These are phyloP conservation scores for Scaptomyza tumidula DNA, from an alignment of 2,888 invertebrate genomes.

Conservation along the genomic window DNA sequence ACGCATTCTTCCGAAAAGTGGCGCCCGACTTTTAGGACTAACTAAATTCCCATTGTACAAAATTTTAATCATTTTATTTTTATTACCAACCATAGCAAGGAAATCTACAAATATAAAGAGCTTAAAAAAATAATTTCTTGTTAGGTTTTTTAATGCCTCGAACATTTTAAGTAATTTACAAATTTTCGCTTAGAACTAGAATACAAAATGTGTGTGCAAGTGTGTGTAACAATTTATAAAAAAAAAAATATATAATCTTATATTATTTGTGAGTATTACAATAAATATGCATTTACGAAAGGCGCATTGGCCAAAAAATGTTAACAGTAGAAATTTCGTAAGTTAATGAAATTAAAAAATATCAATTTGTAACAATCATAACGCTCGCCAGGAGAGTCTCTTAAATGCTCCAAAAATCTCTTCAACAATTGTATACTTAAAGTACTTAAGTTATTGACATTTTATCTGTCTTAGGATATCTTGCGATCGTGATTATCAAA, in stretches of 20 bases:
- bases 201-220: constrained; percentile 45
- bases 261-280: neutral
- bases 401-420: constrained; percentile 1
- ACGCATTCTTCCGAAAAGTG: constrained; percentile 87
- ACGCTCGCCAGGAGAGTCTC: constrained; percentile 42
- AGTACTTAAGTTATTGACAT: neutral
- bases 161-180: constrained; percentile 34
- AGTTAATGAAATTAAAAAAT: constrained; percentile 23
- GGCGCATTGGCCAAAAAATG: constrained; percentile 12
- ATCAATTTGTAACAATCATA: constrained; percentile 35
- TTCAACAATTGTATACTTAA: constrained; percentile 9
- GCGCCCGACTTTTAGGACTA: constrained; percentile 49
- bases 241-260: constrained; percentile 33
- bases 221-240: constrained; percentile 38
- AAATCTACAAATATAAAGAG: constrained; percentile 5
- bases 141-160: constrained; percentile 12
- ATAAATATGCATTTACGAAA: constrained; percentile 26
- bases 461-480: constrained; percentile 68
- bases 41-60: neutral
- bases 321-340: constrained; percentile 5
- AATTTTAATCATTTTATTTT: constrained; percentile 11
- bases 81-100: constrained; percentile 12
- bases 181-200: constrained; percentile 26
- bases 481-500: constrained; percentile 83
- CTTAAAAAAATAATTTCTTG: constrained; percentile 4